phyloP scores from a whole-genome alignment of 2,113 vertebrate species.

The Vulpes lagopus region DNA sequence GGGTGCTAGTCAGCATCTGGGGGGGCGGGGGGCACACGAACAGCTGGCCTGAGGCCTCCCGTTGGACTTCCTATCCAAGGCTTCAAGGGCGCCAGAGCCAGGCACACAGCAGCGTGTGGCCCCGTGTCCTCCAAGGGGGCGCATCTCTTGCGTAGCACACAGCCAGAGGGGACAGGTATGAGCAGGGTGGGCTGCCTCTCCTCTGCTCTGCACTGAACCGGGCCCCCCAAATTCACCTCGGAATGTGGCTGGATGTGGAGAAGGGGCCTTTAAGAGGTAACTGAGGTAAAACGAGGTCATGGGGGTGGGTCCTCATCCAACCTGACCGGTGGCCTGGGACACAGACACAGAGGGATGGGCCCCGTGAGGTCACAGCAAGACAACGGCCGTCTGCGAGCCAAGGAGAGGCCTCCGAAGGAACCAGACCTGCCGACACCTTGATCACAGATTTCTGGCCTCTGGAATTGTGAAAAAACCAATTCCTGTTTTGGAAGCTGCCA shows the following conservation, averaged over 20 bases:
- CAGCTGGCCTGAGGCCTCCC: neutral
- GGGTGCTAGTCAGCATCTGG: neutral
- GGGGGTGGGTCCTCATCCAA: neutral
- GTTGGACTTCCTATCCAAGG: neutral
- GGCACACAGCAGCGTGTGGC: accelerated
- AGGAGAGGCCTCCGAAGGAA: neutral
- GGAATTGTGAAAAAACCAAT: neutral
- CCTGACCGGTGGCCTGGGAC: neutral
- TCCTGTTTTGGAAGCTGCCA: neutral
- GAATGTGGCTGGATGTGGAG: neutral
- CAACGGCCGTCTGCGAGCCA: accelerated
- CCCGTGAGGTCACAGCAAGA: neutral
- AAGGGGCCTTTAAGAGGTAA: neutral
- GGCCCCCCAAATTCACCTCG: neutral
- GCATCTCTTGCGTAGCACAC: neutral
- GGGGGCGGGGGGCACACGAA: neutral
- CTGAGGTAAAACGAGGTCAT: neutral
- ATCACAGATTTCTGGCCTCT: neutral
- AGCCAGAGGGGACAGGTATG: neutral
- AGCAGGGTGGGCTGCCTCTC: neutral
- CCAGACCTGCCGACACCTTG: neutral
- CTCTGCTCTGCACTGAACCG: neutral
- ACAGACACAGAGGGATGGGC: neutral
- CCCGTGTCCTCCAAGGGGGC: neutral
- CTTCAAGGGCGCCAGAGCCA: neutral